Evolutionary conservation across 2,888 invertebrate species (phyloP).

Genomic region (Sesamia inferens): DNA sequence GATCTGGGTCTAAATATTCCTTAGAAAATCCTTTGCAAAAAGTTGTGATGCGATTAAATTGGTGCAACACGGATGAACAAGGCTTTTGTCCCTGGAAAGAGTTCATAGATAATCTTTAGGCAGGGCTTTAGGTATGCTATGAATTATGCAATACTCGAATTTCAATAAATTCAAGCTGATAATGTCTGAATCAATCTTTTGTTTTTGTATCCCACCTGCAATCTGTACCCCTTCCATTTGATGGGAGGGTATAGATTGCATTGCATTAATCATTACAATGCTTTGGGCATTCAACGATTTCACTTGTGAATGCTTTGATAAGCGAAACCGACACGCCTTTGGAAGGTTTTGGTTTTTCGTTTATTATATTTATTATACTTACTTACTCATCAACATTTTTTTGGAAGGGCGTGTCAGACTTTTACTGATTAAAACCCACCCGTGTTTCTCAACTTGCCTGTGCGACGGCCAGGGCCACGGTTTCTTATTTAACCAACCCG

Average conservation of each 20-base stretch:
- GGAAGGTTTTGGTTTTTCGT: not conserved
- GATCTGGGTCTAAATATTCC: conserved; percentile 35
- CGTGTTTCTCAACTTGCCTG: no score
- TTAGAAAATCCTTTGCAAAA: conserved; percentile 39
- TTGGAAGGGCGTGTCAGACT: no score
- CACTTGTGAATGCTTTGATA: no score
- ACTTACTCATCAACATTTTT: no score
- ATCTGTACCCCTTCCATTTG: no score
- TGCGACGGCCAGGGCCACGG: no score
- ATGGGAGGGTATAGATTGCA: no score
- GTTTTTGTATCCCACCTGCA: not conserved
- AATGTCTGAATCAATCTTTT: not conserved
- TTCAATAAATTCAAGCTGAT: not conserved
- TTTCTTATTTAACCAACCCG: no score
- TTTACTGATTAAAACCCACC: no score
- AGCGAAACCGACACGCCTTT: not conserved
- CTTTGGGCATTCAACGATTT: no score
- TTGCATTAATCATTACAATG: not conserved
- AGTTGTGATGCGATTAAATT: conserved; percentile 40
- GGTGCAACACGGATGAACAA: conserved; percentile 41
- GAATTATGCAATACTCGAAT: not conserved
- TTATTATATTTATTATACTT: no score
- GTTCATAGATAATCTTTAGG: conserved; percentile 46
- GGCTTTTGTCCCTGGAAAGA: conserved; percentile 55
- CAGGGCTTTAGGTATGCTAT: conserved; percentile 15